Conservation (phyloP, 2,888 invertebrate species). For the Eulithis testata region DNA sequence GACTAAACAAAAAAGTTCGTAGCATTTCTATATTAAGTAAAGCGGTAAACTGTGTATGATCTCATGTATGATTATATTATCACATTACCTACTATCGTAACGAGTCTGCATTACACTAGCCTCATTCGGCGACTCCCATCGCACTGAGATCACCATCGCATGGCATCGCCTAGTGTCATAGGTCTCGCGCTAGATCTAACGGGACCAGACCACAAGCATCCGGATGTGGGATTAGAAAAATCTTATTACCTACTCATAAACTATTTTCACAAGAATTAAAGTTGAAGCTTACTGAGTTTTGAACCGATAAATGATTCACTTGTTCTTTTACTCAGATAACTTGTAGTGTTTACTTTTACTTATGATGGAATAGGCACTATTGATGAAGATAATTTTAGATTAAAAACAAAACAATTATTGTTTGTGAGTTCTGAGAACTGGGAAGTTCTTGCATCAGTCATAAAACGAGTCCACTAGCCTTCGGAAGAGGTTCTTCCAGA, state of each 20-base stretch:
- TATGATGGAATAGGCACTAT: too few species aligned
- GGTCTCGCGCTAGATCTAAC: conserved; percentile 11
- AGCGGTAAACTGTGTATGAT: too few species aligned
- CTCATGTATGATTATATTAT: too few species aligned
- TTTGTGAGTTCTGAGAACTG: not conserved
- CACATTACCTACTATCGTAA: conserved; percentile 9
- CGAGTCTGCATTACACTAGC: not conserved
- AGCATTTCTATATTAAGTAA: too few species aligned
- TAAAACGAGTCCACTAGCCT: not conserved
- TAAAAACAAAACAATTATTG: not conserved
- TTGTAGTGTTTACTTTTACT: too few species aligned
- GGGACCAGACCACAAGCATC: conserved; percentile 11
- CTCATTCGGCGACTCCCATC: conserved; percentile 9
- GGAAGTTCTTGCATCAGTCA: not conserved
- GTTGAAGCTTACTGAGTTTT: too few species aligned
- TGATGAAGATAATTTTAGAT: not conserved
- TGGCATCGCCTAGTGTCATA: conserved; percentile 10
- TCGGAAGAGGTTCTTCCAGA: not conserved
- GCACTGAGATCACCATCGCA: conserved; percentile 12
- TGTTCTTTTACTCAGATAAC: not conserved
- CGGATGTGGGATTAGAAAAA: not conserved
- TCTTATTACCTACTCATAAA: too few species aligned
- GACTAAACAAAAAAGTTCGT: too few species aligned
- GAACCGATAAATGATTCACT: too few species aligned
- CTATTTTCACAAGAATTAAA: too few species aligned